Evolutionary conservation across 2,888 invertebrate species (phyloP).

Genomic region (Sclerodermus sp.): DNA sequence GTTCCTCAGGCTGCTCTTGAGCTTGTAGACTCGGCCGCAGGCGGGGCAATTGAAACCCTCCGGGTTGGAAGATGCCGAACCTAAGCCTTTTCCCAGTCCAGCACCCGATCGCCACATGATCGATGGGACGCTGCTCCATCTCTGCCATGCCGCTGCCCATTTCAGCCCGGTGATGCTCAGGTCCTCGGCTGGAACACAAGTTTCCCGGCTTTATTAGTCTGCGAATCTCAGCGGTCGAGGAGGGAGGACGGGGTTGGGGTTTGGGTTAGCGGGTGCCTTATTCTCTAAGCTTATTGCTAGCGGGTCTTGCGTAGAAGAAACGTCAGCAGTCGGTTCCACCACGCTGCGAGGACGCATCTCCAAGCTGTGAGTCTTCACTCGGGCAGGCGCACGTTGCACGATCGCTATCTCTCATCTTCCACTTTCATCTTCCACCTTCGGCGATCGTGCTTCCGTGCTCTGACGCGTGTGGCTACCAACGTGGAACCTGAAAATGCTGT

Average conservation of each 20-base stretch:
- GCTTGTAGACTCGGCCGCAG: slow-evolving; percentile 83
- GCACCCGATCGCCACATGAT: slow-evolving; percentile 56
- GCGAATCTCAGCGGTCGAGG: slow-evolving; percentile 4
- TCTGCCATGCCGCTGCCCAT: slow-evolving; percentile 70
- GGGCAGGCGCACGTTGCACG: no score
- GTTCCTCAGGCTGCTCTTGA: slow-evolving; percentile 71
- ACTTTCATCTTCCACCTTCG: no score
- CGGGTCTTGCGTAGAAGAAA: slow-evolving; percentile 7
- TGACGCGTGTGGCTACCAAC: no score
- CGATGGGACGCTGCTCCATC: slow-evolving; percentile 55
- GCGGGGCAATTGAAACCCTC: slow-evolving; percentile 76
- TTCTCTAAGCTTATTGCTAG: slow-evolving; percentile 2
- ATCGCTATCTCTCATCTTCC: no score
- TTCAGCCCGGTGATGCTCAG: slow-evolving; percentile 72
- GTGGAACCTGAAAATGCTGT: no score
- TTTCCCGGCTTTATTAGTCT: slow-evolving; percentile 45
- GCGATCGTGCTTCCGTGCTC: no score
- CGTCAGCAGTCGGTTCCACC: slow-evolving; percentile 13
- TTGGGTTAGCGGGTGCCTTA: slow-evolving; percentile 6
- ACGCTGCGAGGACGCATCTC: no score
- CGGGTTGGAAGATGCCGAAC: slow-evolving; percentile 41
- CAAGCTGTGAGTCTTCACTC: no score
- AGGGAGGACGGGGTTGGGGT: slow-evolving; percentile 17
- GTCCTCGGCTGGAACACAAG: slow-evolving; percentile 66
- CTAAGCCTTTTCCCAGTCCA: slow-evolving; percentile 49